Evolutionary conservation across 2,797 vertebrate genomes (phyloP), one percentile per base, ranked within the genome.

Genomic region (Tragopan temminckii): DNA sequence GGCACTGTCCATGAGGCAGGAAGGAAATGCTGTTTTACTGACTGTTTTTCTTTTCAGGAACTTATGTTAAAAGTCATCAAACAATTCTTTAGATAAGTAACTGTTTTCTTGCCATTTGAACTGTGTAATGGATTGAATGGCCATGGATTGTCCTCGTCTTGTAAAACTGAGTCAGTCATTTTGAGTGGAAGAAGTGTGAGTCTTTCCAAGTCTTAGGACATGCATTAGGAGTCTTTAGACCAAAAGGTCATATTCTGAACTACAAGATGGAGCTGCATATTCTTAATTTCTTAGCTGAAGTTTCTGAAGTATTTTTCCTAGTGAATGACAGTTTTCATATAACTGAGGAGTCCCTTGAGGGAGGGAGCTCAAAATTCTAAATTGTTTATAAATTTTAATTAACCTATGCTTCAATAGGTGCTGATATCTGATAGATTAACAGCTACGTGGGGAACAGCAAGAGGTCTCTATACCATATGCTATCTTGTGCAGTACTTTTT

Each of bases 381-480:
- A 92, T 85, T 96, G n/a, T 38, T 93, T 64, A 92, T 91, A 92
- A 88, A 81, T 69, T 94, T 93, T 83, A 88, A 91, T 85, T 94
- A 88, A 92, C 50, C 45, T 90, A 85, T 93, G 35, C 79, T 96
- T 85, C 71, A 88, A 31, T 86, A n/a, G 38, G 77, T 91, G 13
- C 31, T 93, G 68, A 55, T 94, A 96, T 93, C 68, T 78, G 13
- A 48, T 86, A 68, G 91, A 88, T 93, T 74, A 85, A 83, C 46
- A 53, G 69, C 78, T 58, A 81, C 40, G 76, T 53, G 33, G 11
- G 40, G 42, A 93, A 42, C 35, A 67, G 79, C 38, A 66, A 81
- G 63, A 90, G 29, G 63, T 55, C 43, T 83, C 62, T 66, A 31
- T 91, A 20, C 48, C 33, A 8, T 79, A 71, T 63, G 27, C 11